Evolutionary conservation across 2,888 invertebrate species (phyloP), one percentile per base, ranked within the genome.

Genomic region (Napeogenes inachia): DNA sequence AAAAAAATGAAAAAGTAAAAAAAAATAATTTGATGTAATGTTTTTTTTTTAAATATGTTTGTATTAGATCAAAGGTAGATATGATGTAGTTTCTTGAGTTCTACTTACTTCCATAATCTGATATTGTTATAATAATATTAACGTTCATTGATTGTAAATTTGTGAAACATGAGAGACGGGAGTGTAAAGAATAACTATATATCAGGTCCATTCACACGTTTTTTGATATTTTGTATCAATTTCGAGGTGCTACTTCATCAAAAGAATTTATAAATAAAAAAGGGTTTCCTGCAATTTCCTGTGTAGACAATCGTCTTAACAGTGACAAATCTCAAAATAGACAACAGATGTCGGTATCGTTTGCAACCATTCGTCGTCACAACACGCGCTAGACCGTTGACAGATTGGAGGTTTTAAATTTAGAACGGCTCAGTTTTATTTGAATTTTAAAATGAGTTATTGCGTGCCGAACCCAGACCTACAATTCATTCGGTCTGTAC

Each of bases 381-480:
- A 83, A 82, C 85, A 75, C 86, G 85, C 87, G 83, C 82, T 83
- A 85, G 76, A 78, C 87, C 86, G 89, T 89, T 89, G 89, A 89
- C 89, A 88, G 88, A 89, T 89, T 87, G 85, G 87, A 82, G 79
- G 78, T 77, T 84, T 85, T 87, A 88, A 82, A 86, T 85, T 82
- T 89, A 88, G 89, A 87, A 81, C 74, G 71, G 70, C 75, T 79
- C 81, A 85, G 81, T 83, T 88, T 88, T 87, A 87, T 87, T 87
- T 82, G 76, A 79, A 76, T 78, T 79, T 75, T 78, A 70, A 77
- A 81, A 87, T 89, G 87, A 88, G 85, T 83, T 84, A 88, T 88
- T 75, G 79, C 73, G 78, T 81, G 79, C 80, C 81, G 79, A 84
- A 82, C 79, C 77, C 75, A 72, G 75, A 76, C 63, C 72, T 67